Evolutionary conservation across 2,888 invertebrate genomes (phyloP).

Genomic region (Pheosia gnoma): DNA sequence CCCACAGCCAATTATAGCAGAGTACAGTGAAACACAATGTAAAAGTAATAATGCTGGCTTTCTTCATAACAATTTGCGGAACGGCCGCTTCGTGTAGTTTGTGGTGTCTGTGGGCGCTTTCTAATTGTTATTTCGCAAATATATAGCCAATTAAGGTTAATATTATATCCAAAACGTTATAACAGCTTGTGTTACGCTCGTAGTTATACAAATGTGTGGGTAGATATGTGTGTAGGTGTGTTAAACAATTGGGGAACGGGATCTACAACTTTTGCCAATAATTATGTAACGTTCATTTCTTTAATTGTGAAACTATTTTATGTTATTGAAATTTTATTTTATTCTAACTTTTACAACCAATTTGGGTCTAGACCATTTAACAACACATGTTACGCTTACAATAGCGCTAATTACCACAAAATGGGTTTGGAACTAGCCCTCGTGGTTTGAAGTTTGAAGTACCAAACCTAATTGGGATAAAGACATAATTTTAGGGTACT

Average conservation of each 20-base stretch:
- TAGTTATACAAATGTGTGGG: constrained; percentile 2
- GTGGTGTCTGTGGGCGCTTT: constrained; percentile 14
- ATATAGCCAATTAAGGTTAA: constrained; percentile 32
- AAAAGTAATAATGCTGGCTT: constrained; percentile 23
- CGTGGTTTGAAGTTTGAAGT: not conserved
- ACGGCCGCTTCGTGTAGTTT: constrained; percentile 16
- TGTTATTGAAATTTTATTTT: no score
- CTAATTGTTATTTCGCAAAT: constrained; percentile 39
- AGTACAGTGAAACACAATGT: constrained; percentile 8
- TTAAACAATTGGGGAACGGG: no score
- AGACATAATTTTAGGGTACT: not conserved
- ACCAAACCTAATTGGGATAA: not conserved
- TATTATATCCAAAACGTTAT: constrained; percentile 30
- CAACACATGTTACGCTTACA: constrained; percentile 1
- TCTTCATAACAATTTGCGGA: constrained; percentile 24
- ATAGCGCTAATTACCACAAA: not conserved
- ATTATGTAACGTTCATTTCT: no score
- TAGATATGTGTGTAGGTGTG: no score
- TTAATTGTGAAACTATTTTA: no score
- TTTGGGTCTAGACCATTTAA: not conserved
- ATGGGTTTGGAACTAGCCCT: not conserved
- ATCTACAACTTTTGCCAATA: no score
- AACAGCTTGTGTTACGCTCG: constrained; percentile 11
- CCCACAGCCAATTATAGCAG: not conserved
- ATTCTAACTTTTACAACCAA: no score